Base-by-base conservation (phyloP, 2,888 invertebrate genomes). In the Xestoiulus laeticollis region DNA sequence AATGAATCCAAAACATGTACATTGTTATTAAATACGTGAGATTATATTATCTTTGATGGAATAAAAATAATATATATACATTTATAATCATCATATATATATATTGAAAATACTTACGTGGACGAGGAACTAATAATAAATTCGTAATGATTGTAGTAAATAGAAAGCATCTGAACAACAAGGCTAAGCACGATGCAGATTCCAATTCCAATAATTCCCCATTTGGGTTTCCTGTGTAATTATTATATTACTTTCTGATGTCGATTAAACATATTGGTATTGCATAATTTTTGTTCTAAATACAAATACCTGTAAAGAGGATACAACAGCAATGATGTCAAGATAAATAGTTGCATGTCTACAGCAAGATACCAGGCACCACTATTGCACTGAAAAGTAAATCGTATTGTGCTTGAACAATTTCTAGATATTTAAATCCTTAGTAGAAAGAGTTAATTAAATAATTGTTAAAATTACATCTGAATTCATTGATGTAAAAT, bases 321-420 rank as follows among this genome's bases (percentile, higher is more conserved):
- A n/a, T 59, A 59, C 19, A 59, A 3, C 59, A 59, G n/a, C n/a
- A 59, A 22, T 59, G 59, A 19, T n/a, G n/a, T 59, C n/a, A 59
- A n/a, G 22, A 59, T 59, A n/a, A 59, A 59, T 22, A 59, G n/a
- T 22, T 38, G 86, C n/a, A 43, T 1, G 59, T 86, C 86, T 19
- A 59, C 68, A 19, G 86, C 86, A 16, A 86, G 33, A 59, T 86
- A 86, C 86, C 86, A 86, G 4, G 59, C 19, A 1, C 30, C 53
- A 0, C 32, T 1, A 1, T 26, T 19, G 30, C 86, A 86, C 43
- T 86, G 1, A 33, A 84, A 84, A 5, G 8, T 8, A 38, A 38
- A 38, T 38, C 8, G 38, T 1, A 26, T 10, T 26, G n/a, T 84
- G 16, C 1, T 38, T 0, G 38, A 1, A 38, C 0, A 38, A 38